Evolutionary conservation across 2,888 invertebrate genomes (phyloP).

Genomic region (Mechanitis mazaeus): DNA sequence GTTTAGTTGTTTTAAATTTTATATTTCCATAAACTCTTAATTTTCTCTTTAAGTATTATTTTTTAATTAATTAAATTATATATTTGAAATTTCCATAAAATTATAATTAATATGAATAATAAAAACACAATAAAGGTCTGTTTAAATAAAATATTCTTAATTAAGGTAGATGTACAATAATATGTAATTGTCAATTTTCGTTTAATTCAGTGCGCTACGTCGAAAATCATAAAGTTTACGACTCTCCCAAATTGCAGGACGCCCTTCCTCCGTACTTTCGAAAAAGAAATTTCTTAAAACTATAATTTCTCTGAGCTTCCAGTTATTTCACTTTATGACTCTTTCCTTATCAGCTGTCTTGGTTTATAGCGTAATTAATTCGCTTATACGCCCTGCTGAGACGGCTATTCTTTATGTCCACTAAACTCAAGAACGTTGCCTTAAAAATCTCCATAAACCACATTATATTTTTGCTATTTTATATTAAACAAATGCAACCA

Average conservation of each 20-base stretch:
- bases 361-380: constrained; percentile 41
- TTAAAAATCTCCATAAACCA: constrained; percentile 15
- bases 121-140: neutral
- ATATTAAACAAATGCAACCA: neutral
- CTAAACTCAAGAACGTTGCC: constrained; percentile 25
- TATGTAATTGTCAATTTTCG: constrained; percentile 30
- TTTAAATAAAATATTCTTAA: constrained; percentile 17
- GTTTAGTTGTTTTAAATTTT: too few species aligned
- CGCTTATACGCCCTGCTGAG: constrained; percentile 33
- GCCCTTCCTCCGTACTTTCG: constrained; percentile 59
- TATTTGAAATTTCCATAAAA: too few species aligned
- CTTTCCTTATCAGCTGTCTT: constrained; percentile 41
- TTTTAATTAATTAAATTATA: too few species aligned
- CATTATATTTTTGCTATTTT: constrained; percentile 3
- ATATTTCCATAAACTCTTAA: too few species aligned
- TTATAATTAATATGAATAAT: neutral
- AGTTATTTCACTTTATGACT: constrained; percentile 34
- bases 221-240: constrained; percentile 67
- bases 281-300: constrained; percentile 59
- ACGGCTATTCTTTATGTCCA: constrained; percentile 28
- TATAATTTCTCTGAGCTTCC: constrained; percentile 35
- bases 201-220: constrained; percentile 47
- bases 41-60: too few species aligned
- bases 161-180: constrained; percentile 33
- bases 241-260: constrained; percentile 61